Percentiles rank a stretch among this genome's conserved stretches.
phyloP scores from a whole-genome alignment of 2,888 invertebrate genomes.

The Laothoe populi region DNA sequence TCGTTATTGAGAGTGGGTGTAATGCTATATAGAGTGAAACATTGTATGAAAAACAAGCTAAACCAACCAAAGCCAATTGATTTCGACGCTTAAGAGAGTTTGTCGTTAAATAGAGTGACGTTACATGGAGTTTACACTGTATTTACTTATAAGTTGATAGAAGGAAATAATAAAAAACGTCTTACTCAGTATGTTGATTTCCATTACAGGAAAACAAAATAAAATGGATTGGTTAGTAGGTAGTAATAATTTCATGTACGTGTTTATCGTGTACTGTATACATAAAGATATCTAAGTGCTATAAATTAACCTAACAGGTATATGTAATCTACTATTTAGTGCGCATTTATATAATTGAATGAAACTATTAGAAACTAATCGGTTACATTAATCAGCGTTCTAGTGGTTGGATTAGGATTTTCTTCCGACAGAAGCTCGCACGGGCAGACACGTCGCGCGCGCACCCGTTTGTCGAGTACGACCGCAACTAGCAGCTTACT shows the following conservation, averaged over 20 bases:
- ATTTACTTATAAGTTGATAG: constrained; percentile 6
- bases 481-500: constrained; percentile 72
- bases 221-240: constrained; percentile 20
- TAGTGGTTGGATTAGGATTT: constrained; percentile 51
- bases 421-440: constrained; percentile 53
- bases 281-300: not conserved
- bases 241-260: constrained; percentile 17
- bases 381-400: constrained; percentile 40
- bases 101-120: not conserved
- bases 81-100: too few relatives aligned
- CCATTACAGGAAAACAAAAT: not conserved
- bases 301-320: constrained; percentile 23
- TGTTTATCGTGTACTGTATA: constrained; percentile 12
- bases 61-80: too few relatives aligned
- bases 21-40: too few relatives aligned
- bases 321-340: constrained; percentile 18
- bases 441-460: constrained; percentile 38
- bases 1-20: too few relatives aligned
- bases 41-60: too few relatives aligned
- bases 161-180: constrained; percentile 10
- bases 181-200: constrained; percentile 6
- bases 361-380: constrained; percentile 22
- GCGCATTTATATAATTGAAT: constrained; percentile 22
- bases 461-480: constrained; percentile 61
- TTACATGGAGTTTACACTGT: constrained; percentile 1